phyloP scores from a whole-genome alignment of 1,140 invertebrate genomes.

The Solenopsis fugax region DNA sequence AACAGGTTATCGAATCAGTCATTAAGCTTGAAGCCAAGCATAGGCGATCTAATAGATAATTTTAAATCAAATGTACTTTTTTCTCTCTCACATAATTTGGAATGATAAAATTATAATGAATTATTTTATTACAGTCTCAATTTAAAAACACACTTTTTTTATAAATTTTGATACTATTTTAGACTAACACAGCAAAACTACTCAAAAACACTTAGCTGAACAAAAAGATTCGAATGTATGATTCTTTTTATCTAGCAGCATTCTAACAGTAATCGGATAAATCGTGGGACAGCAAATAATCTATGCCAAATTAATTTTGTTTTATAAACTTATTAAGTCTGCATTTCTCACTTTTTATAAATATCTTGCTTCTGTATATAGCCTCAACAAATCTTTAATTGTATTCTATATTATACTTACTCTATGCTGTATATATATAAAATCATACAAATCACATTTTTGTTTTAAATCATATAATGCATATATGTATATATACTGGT shows the following conservation, averaged over 20 bases:
- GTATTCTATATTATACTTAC: background rate
- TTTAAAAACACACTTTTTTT: background rate
- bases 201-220: slow-evolving; percentile 72
- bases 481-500: too few relatives aligned
- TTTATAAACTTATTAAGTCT: slow-evolving; percentile 3
- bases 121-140: slow-evolving; percentile 33
- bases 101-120: slow-evolving; percentile 44
- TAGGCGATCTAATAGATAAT: background rate
- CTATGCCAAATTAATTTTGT: slow-evolving; percentile 65
- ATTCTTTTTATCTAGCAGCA: slow-evolving; percentile 78
- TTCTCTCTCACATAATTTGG: background rate
- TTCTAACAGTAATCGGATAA: slow-evolving; percentile 72
- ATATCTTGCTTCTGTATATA: background rate
- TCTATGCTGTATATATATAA: background rate
- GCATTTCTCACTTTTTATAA: background rate
- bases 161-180: slow-evolving; percentile 63
- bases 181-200: slow-evolving; percentile 74
- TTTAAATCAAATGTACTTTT: background rate
- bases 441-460: too few relatives aligned
- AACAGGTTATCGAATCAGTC: slow-evolving; percentile 67
- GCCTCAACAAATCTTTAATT: background rate
- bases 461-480: too few relatives aligned
- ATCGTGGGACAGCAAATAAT: slow-evolving; percentile 74
- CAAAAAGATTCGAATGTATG: slow-evolving; percentile 80
- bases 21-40: background rate